phyloP scores from a whole-genome alignment of 2,113 vertebrate genomes.

The Chloebia gouldiae region DNA sequence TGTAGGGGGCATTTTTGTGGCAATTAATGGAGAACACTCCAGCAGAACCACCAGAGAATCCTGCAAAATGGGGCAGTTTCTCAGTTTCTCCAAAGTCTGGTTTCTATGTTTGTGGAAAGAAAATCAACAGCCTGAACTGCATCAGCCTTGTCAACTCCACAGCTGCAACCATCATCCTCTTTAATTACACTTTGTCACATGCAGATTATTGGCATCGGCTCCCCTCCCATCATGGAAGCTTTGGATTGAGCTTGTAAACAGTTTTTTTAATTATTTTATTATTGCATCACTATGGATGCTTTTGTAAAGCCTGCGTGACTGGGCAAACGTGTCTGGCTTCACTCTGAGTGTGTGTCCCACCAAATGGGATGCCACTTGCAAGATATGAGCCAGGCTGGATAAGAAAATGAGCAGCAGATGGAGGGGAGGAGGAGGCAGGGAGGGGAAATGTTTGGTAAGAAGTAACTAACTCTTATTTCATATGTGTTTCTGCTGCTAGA shows the following conservation, averaged over 20 bases:
- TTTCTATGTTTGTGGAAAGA: neutral
- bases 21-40: neutral
- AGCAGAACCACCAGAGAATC: neutral
- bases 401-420: neutral
- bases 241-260: neutral
- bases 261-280: neutral
- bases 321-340: neutral
- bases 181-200: neutral
- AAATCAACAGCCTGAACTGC: neutral
- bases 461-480: neutral
- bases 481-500: fast-evolving
- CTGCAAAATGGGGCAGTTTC: neutral
- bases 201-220: neutral
- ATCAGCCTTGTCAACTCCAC: neutral
- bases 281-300: neutral
- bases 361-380: neutral
- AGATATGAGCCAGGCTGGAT: neutral
- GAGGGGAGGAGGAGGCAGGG: neutral
- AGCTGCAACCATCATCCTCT: conserved; percentile 1
- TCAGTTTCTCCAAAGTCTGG: neutral
- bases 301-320: neutral
- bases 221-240: neutral
- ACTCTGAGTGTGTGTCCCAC: neutral
- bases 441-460: neutral
- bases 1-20: neutral